Percentiles rank a stretch among this genome's conserved stretches.
phyloP scores from a whole-genome alignment of 2,113 vertebrate genomes.

The Lanius ludovicianus region DNA sequence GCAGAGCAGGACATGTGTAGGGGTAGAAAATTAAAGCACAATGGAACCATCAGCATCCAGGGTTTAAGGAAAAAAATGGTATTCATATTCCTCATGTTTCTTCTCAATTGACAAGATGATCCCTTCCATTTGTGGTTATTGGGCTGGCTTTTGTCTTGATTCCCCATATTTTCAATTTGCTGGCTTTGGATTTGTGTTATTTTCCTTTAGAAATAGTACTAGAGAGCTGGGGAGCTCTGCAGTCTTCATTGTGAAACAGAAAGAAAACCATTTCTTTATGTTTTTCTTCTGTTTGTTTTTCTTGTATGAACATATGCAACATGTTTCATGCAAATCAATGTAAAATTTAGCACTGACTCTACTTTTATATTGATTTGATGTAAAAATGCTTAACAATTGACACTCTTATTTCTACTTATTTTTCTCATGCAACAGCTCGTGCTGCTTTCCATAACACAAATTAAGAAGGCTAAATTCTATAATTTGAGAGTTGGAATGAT shows the following conservation, averaged over 20 bases:
- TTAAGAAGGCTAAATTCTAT: neutral
- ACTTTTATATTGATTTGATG: neutral
- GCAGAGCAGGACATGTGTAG: neutral
- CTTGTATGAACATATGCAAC: neutral
- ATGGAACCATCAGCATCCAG: conserved; percentile 24
- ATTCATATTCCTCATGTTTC: conserved; percentile 60
- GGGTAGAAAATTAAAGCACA: conserved; percentile 52
- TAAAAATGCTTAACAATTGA: neutral
- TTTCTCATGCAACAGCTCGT: neutral
- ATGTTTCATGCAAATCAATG: neutral
- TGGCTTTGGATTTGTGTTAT: conserved; percentile 1
- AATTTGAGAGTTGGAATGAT: neutral
- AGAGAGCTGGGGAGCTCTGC: neutral
- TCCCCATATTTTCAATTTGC: conserved; percentile 27
- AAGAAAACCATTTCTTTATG: neutral
- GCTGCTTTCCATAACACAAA: neutral
- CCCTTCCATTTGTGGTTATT: conserved; percentile 55
- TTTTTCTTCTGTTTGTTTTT: neutral
- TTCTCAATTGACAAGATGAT: conserved; percentile 49
- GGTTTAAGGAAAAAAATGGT: conserved; percentile 20
- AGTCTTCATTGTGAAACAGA: neutral
- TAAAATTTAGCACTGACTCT: neutral
- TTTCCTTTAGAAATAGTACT: neutral
- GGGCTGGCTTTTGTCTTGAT: conserved; percentile 42
- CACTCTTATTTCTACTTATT: neutral